A percentile compares a stretch with the other conserved stretches of the same genome.
Evolutionary conservation across 2,113 vertebrate species (phyloP).

Genomic region (Anoplopoma fimbria): DNA sequence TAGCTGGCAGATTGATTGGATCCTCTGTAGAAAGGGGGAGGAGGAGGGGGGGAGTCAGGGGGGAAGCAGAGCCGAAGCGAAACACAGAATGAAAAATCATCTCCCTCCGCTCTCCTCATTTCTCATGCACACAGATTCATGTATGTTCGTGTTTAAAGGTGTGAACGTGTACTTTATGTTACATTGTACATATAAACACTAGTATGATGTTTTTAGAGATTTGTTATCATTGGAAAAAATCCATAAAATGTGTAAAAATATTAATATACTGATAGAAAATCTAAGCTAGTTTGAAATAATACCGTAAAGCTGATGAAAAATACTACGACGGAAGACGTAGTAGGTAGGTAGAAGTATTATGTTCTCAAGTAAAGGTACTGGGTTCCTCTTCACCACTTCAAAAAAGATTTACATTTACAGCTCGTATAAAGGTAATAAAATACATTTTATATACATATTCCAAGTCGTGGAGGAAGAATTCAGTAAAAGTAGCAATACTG

Average conservation of each 20-base stretch:
- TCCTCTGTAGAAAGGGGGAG: constrained; percentile 92
- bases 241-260: background rate
- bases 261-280: background rate
- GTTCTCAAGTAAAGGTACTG: background rate
- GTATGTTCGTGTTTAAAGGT: background rate
- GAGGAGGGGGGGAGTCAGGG: background rate
- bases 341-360: background rate
- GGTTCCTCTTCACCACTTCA: background rate
- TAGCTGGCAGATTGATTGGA: constrained; percentile 99
- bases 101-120: constrained; percentile 80
- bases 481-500: background rate
- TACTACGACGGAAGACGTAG: background rate
- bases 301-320: background rate
- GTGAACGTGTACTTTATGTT: background rate
- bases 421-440: background rate
- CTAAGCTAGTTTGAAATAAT: background rate
- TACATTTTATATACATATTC: background rate
- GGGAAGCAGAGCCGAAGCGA: constrained; percentile 88
- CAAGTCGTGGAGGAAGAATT: background rate
- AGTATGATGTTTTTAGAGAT: background rate
- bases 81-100: constrained; percentile 97
- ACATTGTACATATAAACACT: background rate
- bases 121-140: constrained; percentile 66
- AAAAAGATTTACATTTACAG: background rate
- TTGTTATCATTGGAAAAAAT: background rate